phyloP scores from a whole-genome alignment of 2,113 vertebrate species.

The Myotis yumanensis region DNA sequence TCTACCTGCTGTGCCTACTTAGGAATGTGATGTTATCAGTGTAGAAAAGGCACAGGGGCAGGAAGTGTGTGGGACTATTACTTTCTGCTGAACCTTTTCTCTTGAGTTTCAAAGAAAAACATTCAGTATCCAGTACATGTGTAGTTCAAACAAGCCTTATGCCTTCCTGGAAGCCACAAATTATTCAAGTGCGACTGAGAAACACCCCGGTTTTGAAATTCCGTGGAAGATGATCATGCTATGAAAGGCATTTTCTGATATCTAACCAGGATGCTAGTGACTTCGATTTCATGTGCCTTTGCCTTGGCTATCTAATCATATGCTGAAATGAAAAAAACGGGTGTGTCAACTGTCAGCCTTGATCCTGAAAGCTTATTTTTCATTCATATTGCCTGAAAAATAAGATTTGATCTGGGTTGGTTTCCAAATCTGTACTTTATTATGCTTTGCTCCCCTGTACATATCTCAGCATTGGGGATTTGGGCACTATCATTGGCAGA shows the following conservation, averaged over 20 bases:
- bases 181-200: not conserved
- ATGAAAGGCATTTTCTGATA: not conserved
- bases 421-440: not conserved
- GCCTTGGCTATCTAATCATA: not conserved
- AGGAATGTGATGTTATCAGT: not conserved
- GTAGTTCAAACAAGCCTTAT: not conserved
- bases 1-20: not conserved
- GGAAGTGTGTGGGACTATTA: not conserved
- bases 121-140: not conserved
- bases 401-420: not conserved
- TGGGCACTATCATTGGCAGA: not conserved
- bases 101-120: conserved; percentile 51
- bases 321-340: not conserved
- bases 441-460: not conserved
- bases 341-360: not conserved
- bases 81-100: conserved; percentile 3
- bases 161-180: not conserved
- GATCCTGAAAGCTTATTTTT: conserved; percentile 35
- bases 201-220: not conserved
- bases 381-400: conserved; percentile 29
- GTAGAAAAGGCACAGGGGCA: not conserved
- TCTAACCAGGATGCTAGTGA: not conserved
- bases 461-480: not conserved
- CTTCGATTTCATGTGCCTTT: not conserved
- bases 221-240: not conserved